phyloP scores from a whole-genome alignment of 2,797 vertebrate species.

The Acomys russatus region DNA sequence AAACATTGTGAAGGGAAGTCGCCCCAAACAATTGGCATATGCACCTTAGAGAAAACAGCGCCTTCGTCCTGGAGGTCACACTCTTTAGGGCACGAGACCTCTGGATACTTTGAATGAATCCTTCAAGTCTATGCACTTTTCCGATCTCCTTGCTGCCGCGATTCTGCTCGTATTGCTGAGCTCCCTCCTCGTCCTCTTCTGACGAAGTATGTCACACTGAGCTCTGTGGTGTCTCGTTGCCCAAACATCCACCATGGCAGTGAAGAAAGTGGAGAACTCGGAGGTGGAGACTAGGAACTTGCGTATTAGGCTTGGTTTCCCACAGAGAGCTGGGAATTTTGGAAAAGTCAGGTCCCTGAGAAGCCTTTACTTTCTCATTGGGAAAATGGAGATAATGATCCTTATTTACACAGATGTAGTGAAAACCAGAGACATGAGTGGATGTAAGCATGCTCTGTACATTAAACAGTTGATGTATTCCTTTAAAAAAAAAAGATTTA shows the following conservation, averaged over 20 bases:
- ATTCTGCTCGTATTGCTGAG: neutral
- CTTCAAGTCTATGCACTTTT: neutral
- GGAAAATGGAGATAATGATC: neutral
- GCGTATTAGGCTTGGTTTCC: neutral
- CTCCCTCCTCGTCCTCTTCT: neutral
- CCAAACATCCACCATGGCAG: accelerated
- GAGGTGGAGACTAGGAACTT: neutral
- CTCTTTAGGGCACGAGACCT: neutral
- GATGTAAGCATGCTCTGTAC: neutral
- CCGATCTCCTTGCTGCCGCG: neutral
- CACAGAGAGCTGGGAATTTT: neutral
- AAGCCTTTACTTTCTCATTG: neutral
- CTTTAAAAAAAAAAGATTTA: no score
- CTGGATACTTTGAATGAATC: neutral
- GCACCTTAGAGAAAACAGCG: neutral
- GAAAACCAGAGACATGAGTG: neutral
- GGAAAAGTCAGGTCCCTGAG: conserved; percentile 25
- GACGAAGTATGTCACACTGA: accelerated
- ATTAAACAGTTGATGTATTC: neutral
- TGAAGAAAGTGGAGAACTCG: neutral
- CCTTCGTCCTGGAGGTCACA: neutral
- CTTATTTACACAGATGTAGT: neutral
- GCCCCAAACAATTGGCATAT: no score
- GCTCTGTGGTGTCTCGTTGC: accelerated
- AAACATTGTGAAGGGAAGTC: no score